Percentiles rank a stretch among this genome's conserved stretches.
phyloP scores from a whole-genome alignment of 2,797 vertebrate genomes.

The Orestias chungarensis region DNA sequence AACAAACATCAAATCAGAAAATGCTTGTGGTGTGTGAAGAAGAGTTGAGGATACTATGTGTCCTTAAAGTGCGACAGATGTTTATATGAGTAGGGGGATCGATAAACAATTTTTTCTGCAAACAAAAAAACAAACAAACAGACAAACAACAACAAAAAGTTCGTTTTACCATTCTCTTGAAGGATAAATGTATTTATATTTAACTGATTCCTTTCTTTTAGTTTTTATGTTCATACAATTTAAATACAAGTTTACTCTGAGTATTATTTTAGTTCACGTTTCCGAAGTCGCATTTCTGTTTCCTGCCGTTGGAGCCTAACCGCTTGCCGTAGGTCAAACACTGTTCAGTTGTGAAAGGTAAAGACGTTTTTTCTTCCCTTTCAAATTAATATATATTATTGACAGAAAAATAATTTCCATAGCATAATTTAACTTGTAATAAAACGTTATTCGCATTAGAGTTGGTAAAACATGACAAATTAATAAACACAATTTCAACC shows the following conservation, averaged over 20 bases:
- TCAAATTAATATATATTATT: no score
- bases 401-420: no score
- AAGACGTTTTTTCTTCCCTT: slow-evolving; percentile 17
- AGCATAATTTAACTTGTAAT: background rate
- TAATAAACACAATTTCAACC: background rate
- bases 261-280: background rate
- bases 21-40: background rate
- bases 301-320: slow-evolving; percentile 12
- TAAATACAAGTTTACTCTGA: no score
- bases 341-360: slow-evolving; percentile 4
- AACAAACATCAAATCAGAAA: background rate
- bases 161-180: no score
- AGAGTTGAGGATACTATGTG: background rate
- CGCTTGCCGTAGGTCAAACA: slow-evolving; percentile 59
- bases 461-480: rapidly evolving
- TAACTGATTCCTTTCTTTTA: no score
- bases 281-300: slow-evolving; percentile 10
- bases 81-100: no score
- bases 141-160: no score
- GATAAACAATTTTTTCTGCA: no score
- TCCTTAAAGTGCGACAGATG: background rate
- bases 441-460: rapidly evolving
- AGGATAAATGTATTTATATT: no score
- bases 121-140: no score
- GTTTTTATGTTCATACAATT: no score